A percentile compares a stretch with the other conserved stretches of the same genome.
These are phyloP conservation scores for Myanophis thanlyinensis DNA, from an alignment of 2,113 vertebrate species.

Conservation along the genomic window DNA sequence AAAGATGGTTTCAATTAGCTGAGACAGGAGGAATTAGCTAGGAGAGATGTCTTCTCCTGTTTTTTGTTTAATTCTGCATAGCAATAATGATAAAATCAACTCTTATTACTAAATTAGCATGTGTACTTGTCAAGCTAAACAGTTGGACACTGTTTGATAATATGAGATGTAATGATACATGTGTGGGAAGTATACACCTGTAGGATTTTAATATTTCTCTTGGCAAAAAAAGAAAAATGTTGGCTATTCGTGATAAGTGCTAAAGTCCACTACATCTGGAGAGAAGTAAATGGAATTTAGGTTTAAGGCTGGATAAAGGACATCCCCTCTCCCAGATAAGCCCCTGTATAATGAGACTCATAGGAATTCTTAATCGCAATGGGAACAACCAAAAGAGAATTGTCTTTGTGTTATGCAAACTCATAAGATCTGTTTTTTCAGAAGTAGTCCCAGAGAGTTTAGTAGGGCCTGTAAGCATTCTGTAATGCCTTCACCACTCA, in stretches of 20 bases:
- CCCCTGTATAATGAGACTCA: background rate
- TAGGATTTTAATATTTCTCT: background rate
- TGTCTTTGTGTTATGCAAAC: background rate
- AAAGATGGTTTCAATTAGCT: slow-evolving; percentile 5
- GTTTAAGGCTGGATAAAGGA: background rate
- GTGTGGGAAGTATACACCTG: background rate
- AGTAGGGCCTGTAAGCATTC: background rate
- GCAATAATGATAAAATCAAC: background rate
- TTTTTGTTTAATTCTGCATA: background rate
- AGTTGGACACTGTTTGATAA: background rate
- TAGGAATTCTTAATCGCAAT: background rate
- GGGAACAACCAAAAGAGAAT: background rate
- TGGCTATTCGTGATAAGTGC: background rate
- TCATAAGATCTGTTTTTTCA: background rate
- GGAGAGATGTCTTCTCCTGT: background rate
- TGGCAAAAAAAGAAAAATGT: background rate
- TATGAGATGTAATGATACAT: background rate
- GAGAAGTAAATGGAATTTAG: background rate
- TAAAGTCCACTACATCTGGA: background rate
- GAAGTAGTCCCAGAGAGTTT: background rate
- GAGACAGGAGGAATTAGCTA: background rate
- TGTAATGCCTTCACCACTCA: background rate
- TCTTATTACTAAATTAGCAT: background rate
- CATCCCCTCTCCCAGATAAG: background rate
- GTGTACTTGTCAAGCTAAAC: background rate